Evolutionary conservation across 2,888 invertebrate genomes (phyloP).

Genomic region (Amaurobius ferox): DNA sequence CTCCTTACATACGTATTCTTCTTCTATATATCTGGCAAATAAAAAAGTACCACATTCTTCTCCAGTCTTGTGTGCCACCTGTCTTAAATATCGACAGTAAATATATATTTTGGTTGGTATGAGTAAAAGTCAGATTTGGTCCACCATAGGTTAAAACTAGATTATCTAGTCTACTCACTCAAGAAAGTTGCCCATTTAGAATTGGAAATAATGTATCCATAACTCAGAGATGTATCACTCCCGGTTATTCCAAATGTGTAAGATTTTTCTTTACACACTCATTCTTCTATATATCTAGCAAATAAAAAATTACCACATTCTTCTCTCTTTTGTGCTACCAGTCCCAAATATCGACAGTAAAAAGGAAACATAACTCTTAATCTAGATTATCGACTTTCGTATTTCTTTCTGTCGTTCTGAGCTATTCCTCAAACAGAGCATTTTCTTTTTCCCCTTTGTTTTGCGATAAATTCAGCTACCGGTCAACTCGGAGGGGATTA

Average conservation of each 20-base stretch:
- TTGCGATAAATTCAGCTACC: constrained; percentile 27
- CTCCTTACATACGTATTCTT: too few species aligned
- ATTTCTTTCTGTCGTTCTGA: constrained; percentile 24
- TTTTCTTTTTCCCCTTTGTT: not conserved
- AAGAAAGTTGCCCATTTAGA: too few species aligned
- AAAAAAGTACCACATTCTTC: not conserved
- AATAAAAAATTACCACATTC: not conserved
- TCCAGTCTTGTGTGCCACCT: not conserved
- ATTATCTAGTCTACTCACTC: too few species aligned
- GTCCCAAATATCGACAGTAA: not conserved
- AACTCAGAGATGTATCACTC: too few species aligned
- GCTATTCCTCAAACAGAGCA: not conserved
- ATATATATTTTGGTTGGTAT: too few species aligned
- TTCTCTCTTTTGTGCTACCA: not conserved
- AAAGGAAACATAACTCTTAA: not conserved
- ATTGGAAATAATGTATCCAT: too few species aligned
- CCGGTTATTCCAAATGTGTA: too few species aligned
- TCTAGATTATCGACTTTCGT: constrained; percentile 42
- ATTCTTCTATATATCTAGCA: too few species aligned
- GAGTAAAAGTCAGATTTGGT: too few species aligned
- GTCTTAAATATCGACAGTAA: not conserved
- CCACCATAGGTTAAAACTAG: too few species aligned
- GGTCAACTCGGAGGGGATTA: constrained; percentile 39
- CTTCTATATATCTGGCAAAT: too few species aligned
- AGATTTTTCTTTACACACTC: too few species aligned